A percentile compares a stretch with the other conserved stretches of the same genome.
Evolutionary conservation across 2,888 invertebrate species (phyloP).

Genomic region (Diplazon laetatorius): DNA sequence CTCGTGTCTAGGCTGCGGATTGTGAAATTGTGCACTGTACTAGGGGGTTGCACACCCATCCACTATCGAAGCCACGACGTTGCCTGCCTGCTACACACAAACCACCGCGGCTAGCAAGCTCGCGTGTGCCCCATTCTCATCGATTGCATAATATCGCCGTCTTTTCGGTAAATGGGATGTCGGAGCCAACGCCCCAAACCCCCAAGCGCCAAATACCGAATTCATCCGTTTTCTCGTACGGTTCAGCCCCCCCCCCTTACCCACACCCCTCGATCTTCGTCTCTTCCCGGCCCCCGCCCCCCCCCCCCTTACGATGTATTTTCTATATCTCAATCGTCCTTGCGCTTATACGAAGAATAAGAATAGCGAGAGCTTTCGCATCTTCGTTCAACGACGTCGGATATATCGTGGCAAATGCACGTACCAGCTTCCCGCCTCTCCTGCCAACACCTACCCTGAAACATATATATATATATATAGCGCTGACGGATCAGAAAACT

Average conservation of each 20-base stretch:
- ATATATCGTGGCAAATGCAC: conserved; percentile 13
- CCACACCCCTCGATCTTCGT: conserved; percentile 3
- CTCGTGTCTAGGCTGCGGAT: conserved; percentile 47
- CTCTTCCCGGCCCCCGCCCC: conserved; percentile 37
- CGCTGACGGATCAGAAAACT: neutral
- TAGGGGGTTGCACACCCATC: conserved; percentile 53
- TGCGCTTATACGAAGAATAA: conserved; percentile 33
- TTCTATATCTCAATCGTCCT: conserved; percentile 17
- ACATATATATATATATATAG: neutral
- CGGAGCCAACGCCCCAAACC: conserved; percentile 68
- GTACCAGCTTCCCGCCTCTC: neutral
- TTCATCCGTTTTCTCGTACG: conserved; percentile 68
- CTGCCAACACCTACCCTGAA: neutral
- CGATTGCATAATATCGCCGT: conserved; percentile 77
- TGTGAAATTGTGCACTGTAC: conserved; percentile 61
- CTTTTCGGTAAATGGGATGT: conserved; percentile 76
- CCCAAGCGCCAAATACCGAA: conserved; percentile 72
- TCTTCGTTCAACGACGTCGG: conserved; percentile 16
- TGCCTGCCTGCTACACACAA: conserved; percentile 2
- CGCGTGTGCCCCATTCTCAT: conserved; percentile 61
- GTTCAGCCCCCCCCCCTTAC: neutral
- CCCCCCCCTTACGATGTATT: conserved; percentile 21
- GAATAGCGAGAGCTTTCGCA: conserved; percentile 25
- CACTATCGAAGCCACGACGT: conserved; percentile 50
- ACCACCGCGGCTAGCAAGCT: too few relatives aligned